Conservation (phyloP, 1,140 invertebrate genomes). For the Trinorchestia longiramus region DNA sequence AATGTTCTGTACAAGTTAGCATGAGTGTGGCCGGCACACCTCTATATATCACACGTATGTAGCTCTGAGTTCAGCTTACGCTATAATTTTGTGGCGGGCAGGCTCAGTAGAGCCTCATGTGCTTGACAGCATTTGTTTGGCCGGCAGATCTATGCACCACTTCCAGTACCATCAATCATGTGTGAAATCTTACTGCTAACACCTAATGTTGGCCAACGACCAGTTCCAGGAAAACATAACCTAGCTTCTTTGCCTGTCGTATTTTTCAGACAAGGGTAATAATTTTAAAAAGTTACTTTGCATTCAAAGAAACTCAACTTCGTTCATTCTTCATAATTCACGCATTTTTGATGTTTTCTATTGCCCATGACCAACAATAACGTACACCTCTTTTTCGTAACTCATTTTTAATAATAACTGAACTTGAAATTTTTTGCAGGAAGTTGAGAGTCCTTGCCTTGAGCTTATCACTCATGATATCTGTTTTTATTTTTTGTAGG, state of each 20-base stretch:
- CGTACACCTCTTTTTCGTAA: background rate
- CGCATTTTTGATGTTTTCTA: background rate
- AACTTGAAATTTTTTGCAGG: background rate
- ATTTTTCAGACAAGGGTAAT: background rate
- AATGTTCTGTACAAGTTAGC: background rate
- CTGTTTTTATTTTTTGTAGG: background rate
- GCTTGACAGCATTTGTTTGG: background rate
- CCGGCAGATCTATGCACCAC: background rate
- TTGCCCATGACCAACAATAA: background rate
- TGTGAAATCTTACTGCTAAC: background rate
- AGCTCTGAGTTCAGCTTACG: background rate
- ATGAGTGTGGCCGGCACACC: background rate
- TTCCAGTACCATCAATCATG: background rate
- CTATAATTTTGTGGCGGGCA: background rate
- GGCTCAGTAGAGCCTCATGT: background rate
- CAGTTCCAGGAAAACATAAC: background rate
- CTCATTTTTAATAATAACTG: background rate
- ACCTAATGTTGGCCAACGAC: background rate
- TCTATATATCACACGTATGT: background rate
- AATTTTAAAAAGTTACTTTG: constrained; percentile 1
- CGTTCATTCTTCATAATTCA: background rate
- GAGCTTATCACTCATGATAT: background rate
- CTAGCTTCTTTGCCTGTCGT: background rate
- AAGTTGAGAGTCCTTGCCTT: background rate
- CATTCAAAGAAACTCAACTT: background rate